phyloP scores from a whole-genome alignment of 2,888 invertebrate genomes.

The Oxystoma pomonae region DNA sequence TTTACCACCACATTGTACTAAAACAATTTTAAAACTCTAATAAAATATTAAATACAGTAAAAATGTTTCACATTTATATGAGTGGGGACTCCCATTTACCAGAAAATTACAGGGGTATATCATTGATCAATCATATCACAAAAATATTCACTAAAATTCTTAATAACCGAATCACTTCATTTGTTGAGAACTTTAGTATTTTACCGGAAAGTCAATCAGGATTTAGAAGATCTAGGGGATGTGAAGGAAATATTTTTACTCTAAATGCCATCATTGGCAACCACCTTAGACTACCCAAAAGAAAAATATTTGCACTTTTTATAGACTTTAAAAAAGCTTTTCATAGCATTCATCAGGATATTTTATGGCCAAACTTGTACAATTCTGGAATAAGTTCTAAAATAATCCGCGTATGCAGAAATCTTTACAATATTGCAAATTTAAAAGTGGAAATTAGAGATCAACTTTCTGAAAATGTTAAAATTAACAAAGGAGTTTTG shows the following conservation, averaged over 20 bases:
- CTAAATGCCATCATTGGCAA: neutral
- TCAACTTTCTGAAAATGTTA: neutral
- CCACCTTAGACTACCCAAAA: neutral
- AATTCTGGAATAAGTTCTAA: neutral
- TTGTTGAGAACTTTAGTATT: neutral
- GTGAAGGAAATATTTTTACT: neutral
- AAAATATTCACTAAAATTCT: neutral
- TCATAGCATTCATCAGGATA: neutral
- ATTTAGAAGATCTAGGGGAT: neutral
- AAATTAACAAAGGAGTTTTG: neutral
- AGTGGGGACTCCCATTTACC: neutral
- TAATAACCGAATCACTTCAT: neutral
- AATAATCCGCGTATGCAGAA: neutral
- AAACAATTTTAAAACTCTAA: neutral
- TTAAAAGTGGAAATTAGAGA: neutral
- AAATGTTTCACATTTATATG: neutral
- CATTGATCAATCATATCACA: no score
- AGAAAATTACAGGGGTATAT: no score
- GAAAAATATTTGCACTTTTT: neutral
- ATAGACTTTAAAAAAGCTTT: neutral
- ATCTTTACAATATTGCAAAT: neutral
- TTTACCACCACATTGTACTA: neutral
- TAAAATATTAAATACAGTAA: neutral
- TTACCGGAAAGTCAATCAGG: neutral
- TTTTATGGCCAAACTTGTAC: neutral